A percentile compares a stretch with the other conserved stretches of the same genome.
These are phyloP conservation scores for Amblyornis subalaris DNA, from an alignment of 2,113 vertebrate genomes.

Conservation along the genomic window DNA sequence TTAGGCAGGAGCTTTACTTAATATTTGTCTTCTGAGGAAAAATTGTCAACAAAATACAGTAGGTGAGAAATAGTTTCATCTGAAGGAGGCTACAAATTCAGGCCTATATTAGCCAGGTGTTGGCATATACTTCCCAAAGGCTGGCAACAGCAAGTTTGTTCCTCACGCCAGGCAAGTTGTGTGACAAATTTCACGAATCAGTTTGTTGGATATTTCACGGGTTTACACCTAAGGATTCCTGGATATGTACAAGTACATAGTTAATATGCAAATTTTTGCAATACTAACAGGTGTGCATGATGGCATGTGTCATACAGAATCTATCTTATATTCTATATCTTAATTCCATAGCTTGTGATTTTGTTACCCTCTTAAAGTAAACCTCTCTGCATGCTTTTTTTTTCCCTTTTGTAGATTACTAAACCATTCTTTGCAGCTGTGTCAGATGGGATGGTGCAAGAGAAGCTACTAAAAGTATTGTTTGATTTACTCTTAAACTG, in stretches of 20 bases:
- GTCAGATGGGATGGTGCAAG: slow-evolving; percentile 78
- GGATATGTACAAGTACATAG: neutral
- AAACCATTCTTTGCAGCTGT: slow-evolving; percentile 86
- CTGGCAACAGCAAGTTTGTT: neutral
- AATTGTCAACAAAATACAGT: neutral
- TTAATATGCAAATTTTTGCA: neutral
- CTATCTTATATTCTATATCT: too few relatives aligned
- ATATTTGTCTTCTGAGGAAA: neutral
- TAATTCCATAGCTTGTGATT: neutral
- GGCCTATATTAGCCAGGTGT: neutral
- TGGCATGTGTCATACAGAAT: neutral
- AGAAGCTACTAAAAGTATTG: slow-evolving; percentile 80
- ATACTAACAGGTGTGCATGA: neutral
- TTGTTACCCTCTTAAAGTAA: neutral
- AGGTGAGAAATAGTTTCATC: neutral
- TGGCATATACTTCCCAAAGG: neutral
- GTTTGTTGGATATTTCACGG: neutral
- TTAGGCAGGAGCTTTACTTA: neutral
- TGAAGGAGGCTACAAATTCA: neutral
- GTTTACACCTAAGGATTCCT: neutral
- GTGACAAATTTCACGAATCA: neutral
- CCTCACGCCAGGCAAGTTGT: neutral
- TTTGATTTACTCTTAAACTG: slow-evolving; percentile 86
- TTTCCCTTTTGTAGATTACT: slow-evolving; percentile 76
- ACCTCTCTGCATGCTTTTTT: neutral